Conservation (phyloP, 35 echinoderm and acorn worm genomes). For the Apostichopus japonicus region DNA sequence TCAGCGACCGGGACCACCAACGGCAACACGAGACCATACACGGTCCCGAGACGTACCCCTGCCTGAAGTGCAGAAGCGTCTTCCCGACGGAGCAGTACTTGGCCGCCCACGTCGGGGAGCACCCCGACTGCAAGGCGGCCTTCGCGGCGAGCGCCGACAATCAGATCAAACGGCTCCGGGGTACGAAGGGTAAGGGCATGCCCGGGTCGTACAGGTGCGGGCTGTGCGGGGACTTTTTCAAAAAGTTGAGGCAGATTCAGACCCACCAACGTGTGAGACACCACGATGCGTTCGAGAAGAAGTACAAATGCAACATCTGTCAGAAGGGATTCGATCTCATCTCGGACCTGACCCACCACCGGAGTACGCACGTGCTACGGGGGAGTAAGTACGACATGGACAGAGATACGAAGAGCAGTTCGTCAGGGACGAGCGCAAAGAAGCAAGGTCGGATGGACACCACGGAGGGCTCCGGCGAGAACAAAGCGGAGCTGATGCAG, state of each 20-base stretch:
- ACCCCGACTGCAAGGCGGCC: constrained; percentile 92
- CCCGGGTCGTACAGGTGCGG: constrained; percentile 85
- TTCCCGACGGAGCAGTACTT: constrained; percentile 90
- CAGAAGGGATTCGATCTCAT: constrained; percentile 96
- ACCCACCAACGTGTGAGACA: constrained; percentile 95
- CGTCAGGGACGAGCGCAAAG: background rate
- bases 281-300: constrained; percentile 98
- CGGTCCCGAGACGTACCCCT: constrained; percentile 98
- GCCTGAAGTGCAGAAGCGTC: constrained; percentile 84
- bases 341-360: constrained; percentile 93
- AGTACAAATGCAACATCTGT: constrained; percentile 98
- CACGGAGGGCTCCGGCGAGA: constrained; percentile 50
- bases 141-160: constrained; percentile 77
- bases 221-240: constrained; percentile 90
- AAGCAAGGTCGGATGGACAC: background rate
- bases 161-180: constrained; percentile 63
- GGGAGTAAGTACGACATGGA: constrained; percentile 86
- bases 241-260: constrained; percentile 95
- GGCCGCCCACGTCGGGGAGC: constrained; percentile 78
- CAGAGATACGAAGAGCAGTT: constrained; percentile 62
- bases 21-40: constrained; percentile 96
- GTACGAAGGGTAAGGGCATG: constrained; percentile 71
- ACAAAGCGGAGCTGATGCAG: constrained; percentile 90
- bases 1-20: constrained; percentile 95
- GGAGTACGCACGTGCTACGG: constrained; percentile 77